These are phyloP conservation scores for Leptopilina syphax DNA, from an alignment of 2,888 invertebrate species.

Conservation along the genomic window DNA sequence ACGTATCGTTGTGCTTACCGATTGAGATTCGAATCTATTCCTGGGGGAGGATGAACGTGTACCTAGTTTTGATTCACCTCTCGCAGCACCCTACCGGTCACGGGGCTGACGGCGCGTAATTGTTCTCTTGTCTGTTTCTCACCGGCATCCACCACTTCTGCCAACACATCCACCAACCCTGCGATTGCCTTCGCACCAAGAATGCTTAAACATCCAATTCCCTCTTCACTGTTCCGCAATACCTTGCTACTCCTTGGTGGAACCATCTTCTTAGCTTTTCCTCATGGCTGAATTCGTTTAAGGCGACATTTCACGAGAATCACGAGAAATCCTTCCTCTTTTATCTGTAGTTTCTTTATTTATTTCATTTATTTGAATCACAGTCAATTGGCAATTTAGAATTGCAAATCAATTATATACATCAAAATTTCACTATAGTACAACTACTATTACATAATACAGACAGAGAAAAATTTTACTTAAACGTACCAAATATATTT, in stretches of 20 bases:
- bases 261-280: conserved; percentile 16
- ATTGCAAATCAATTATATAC: too few species aligned
- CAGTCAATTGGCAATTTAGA: too few species aligned
- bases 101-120: conserved; percentile 75
- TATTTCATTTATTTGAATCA: background rate
- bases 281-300: background rate
- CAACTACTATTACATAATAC: too few species aligned
- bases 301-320: background rate
- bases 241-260: conserved; percentile 47
- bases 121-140: conserved; percentile 74
- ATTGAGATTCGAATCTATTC: conserved; percentile 64
- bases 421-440: too few species aligned
- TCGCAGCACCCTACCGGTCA: conserved; percentile 72
- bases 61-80: conserved; percentile 75
- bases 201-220: conserved; percentile 71
- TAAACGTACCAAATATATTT: too few species aligned
- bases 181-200: conserved; percentile 74
- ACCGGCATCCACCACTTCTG: conserved; percentile 57
- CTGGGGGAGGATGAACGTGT: conserved; percentile 58
- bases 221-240: conserved; percentile 61
- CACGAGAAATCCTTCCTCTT: background rate
- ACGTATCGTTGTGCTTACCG: conserved; percentile 56
- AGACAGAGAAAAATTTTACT: too few species aligned
- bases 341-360: background rate
- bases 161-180: conserved; percentile 65